Evolutionary conservation across 2,113 vertebrate species (phyloP).

Genomic region (Peromyscus leucopus): DNA sequence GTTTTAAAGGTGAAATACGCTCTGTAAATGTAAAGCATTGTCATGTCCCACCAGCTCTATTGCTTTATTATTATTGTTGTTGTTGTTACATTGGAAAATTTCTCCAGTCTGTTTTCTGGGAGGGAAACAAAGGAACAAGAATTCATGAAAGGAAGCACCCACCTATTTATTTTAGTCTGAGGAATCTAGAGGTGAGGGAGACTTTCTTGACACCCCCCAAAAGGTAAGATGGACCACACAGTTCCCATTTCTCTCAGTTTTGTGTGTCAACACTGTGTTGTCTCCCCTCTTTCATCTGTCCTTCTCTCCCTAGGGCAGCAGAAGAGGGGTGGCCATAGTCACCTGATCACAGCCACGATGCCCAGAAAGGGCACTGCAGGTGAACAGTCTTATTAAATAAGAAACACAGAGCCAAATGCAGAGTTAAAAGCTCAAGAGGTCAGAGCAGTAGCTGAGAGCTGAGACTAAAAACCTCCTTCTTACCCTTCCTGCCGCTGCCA

Average conservation of each 20-base stretch:
- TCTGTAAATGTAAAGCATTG: conserved; percentile 43
- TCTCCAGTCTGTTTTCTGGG: not conserved
- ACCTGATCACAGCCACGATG: not conserved
- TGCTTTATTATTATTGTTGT: not conserved
- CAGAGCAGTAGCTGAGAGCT: too few relatives aligned
- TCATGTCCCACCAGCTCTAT: not conserved
- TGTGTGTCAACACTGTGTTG: fast-evolving
- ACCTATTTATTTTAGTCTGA: conserved; percentile 37
- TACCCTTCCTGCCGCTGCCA: too few relatives aligned
- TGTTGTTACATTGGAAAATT: not conserved
- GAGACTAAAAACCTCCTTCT: too few relatives aligned
- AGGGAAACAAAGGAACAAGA: conserved; percentile 1
- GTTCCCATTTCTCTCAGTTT: not conserved
- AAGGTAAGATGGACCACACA: not conserved
- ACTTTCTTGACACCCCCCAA: not conserved
- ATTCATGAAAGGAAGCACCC: not conserved
- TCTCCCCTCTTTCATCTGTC: not conserved
- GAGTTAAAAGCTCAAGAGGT: too few relatives aligned
- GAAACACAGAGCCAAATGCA: too few relatives aligned
- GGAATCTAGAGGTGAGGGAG: not conserved
- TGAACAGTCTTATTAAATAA: too few relatives aligned
- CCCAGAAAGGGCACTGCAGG: not conserved
- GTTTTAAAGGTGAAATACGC: conserved; percentile 47
- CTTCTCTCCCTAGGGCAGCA: not conserved
- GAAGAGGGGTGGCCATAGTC: not conserved